Conservation (phyloP, 2,888 invertebrate species). For the Xanthostigma xanthostigma region DNA sequence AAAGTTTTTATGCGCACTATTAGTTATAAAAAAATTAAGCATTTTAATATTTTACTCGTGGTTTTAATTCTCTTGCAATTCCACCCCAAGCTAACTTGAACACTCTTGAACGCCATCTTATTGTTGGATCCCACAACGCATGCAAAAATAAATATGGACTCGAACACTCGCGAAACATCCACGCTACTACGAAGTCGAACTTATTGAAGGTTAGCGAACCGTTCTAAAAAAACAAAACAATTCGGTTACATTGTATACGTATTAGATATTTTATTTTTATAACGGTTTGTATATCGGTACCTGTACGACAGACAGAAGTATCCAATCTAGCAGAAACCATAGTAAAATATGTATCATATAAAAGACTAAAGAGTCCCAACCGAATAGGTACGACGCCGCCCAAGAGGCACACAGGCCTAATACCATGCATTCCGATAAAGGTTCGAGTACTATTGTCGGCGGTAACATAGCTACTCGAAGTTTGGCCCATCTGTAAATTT, state of each 20-base stretch:
- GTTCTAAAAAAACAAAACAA: slow-evolving; percentile 41
- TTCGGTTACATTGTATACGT: too few relatives aligned
- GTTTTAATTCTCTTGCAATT: slow-evolving; percentile 73
- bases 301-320: slow-evolving; percentile 76
- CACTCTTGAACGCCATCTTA: slow-evolving; percentile 84
- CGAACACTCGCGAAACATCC: slow-evolving; percentile 85
- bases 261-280: too few relatives aligned
- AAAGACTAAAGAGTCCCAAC: slow-evolving; percentile 80
- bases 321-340: slow-evolving; percentile 96
- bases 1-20: not conserved
- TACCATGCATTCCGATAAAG: slow-evolving; percentile 87
- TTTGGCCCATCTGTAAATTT: slow-evolving; percentile 73
- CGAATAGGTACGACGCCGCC: slow-evolving; percentile 68
- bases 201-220: slow-evolving; percentile 87
- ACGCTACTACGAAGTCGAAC: slow-evolving; percentile 86
- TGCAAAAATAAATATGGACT: slow-evolving; percentile 79
- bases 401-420: slow-evolving; percentile 84
- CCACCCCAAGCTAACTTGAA: slow-evolving; percentile 95
- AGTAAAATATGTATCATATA: slow-evolving; percentile 81
- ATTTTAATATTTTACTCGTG: slow-evolving; percentile 48
- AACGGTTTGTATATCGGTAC: slow-evolving; percentile 23
- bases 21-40: not conserved
- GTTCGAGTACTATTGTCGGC: slow-evolving; percentile 78
- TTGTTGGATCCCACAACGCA: slow-evolving; percentile 75
- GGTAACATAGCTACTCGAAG: slow-evolving; percentile 93